A percentile compares a stretch with the other conserved stretches of the same genome.
Evolutionary conservation across 2,113 vertebrate species (phyloP).

Genomic region (Pluvianellus socialis): DNA sequence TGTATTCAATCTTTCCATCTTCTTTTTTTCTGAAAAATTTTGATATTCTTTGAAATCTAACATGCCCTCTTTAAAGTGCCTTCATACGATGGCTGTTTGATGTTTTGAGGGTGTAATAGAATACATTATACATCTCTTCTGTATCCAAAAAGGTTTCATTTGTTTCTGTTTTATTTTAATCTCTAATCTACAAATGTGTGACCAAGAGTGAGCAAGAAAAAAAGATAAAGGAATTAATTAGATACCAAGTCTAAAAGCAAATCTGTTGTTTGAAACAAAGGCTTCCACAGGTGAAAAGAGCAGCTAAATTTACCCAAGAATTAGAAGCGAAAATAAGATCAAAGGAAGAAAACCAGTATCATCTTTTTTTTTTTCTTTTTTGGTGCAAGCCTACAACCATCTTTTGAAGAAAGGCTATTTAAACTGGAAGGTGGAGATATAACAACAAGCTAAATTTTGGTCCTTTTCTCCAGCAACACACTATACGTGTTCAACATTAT

Average conservation of each 20-base stretch:
- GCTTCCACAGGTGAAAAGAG: not conserved
- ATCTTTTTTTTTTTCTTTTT: not conserved
- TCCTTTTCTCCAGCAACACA: not conserved
- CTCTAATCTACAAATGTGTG: not conserved
- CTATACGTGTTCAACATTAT: not conserved
- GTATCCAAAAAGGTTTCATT: not conserved
- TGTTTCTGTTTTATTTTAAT: not conserved
- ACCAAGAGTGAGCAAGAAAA: not conserved
- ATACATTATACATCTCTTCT: not conserved
- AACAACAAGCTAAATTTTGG: not conserved
- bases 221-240: not conserved
- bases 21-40: not conserved
- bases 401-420: not conserved
- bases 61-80: not conserved
- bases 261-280: not conserved
- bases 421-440: not conserved
- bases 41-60: not conserved
- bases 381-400: not conserved
- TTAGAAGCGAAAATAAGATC: not conserved
- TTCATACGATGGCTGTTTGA: not conserved
- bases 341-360: not conserved
- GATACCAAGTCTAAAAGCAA: not conserved
- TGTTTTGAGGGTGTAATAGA: not conserved
- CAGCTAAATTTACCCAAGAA: not conserved
- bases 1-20: not conserved